Evolutionary conservation across 2,797 vertebrate species (phyloP), one percentile per base, ranked within the genome.

Genomic region (Lutjanus argentimaculatus): DNA sequence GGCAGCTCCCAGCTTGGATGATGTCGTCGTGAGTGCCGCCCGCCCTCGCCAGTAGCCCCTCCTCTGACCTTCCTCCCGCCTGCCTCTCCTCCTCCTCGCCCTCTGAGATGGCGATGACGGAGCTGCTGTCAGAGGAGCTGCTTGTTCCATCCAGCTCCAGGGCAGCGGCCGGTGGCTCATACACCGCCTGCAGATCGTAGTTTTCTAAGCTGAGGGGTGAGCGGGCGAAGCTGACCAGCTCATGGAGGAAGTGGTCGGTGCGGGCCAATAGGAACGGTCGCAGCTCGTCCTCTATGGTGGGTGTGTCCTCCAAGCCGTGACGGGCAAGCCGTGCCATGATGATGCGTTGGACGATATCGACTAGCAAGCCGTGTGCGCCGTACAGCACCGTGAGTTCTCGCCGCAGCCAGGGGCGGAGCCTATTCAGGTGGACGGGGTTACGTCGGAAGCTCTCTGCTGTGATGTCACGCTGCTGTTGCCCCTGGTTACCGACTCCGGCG

Each of bases 221-320:
- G 45, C 97, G 95, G 1, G 97, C 97, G 74, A 97, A 98, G 87
- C 95, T 96, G 68, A 96, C 93, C 78, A 99, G 95, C 72, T 99
- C 97, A 2, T 99, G 98, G 71, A 99, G 83, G 91, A 99, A 99
- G 88, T 98, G 97, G 6, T 97, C 96, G 0, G 97, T 97, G 52
- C 97, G 95, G 9, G 96, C 95, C 81, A 97, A 84, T 51, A 99
- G 85, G 90, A 97, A 98, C 0, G 97, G 97, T 4, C 96, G 96
- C 59, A 99, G 91, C 22, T 98, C 96, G 0, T 97, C 95, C 10
- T 96, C 95, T 73, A 98, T 93, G 9, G 72, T 71, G 17, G 95
- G 94, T 19, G 94, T 90, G 75, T 97, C 95, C 73, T 97, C 97
- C 86, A 99, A 85, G 56, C 98, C 97, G 1, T 96, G 96, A 6